Percentiles rank a stretch among this genome's conserved stretches.
These are phyloP conservation scores for Neomonachus schauinslandi DNA, from an alignment of 2,113 vertebrate genomes.

Conservation along the genomic window DNA sequence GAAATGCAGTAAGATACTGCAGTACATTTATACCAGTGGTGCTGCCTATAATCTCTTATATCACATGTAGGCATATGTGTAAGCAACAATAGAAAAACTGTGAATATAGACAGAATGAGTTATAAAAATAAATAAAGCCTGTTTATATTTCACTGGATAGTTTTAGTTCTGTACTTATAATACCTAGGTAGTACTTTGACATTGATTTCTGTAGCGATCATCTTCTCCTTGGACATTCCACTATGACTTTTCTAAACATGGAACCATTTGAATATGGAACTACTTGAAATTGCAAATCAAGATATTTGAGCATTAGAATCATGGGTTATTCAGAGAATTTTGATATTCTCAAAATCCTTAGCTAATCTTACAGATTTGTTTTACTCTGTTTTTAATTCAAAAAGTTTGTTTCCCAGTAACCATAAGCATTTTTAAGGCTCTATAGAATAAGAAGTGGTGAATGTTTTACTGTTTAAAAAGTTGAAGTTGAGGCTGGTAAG, in stretches of 20 bases:
- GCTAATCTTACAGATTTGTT: conserved; percentile 41
- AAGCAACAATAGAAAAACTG: conserved; percentile 1
- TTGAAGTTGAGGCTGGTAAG: conserved; percentile 31
- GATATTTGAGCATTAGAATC: neutral
- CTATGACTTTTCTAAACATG: conserved; percentile 42
- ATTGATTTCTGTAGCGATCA: conserved; percentile 28
- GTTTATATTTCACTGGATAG: conserved; percentile 18
- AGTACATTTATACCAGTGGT: neutral
- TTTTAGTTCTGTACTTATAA: neutral
- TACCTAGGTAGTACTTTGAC: conserved; percentile 14
- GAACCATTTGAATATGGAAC: neutral
- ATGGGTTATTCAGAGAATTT: conserved; percentile 28
- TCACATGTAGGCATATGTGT: neutral
- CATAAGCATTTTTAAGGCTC: conserved; percentile 42
- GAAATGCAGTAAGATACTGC: neutral
- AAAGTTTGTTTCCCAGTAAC: conserved; percentile 14
- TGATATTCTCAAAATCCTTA: conserved; percentile 47
- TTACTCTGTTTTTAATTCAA: neutral
- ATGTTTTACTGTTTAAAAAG: conserved; percentile 48
- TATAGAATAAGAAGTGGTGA: conserved; percentile 3
- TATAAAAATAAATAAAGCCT: neutral
- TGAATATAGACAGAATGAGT: neutral
- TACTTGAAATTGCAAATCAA: conserved; percentile 45
- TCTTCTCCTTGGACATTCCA: neutral
- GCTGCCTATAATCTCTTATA: neutral